Evolutionary conservation across 2,113 vertebrate genomes (phyloP), one percentile per base, ranked within the genome.

Genomic region (Crotophaga sulcirostris): DNA sequence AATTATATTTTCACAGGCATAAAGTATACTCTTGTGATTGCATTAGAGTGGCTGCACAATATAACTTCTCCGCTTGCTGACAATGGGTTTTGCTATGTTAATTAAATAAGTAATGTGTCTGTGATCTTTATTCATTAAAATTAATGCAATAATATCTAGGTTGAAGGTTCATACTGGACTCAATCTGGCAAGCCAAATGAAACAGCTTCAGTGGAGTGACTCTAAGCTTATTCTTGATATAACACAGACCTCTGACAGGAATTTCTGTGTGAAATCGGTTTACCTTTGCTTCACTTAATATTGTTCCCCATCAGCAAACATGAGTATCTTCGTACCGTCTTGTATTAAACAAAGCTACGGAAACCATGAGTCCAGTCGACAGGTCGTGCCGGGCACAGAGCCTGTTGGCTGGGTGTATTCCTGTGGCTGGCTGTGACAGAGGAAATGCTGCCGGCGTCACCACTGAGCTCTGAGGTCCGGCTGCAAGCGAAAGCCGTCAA

Each of bases 41-140:
- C 28, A 96, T 94, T 96, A 81, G 25, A 89, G 49, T 6, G 7
- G 67, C 83, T 91, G 88, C 42, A 70, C 91, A 84, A 31, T 68
- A 69, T 36, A 67, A 89, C 49, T 73, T 84, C 87, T 80, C 84
- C 84, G 78, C 83, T 87, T 73, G 66, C 91, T 96, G 95, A 91
- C 89, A 88, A 47, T 76, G 89, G 42, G 24, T 6, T 95, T 91
- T 94, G 84, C 92, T 84, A n/a, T 25, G 88, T 82, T 96, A 97
- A 97, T 97, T 94, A 77, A 96, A 77, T 94, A 89, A 97, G 93
- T 81, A 84, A 94, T 88, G 45, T 31, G 11, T 64, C 90, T 91
- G 55, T 74, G 87, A 96, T 96, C 72, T 96, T 94, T 91, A 96
- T 77, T 95, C 94, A 97, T 96, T 94, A 93, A 79, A 90, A 94